Conservation (phyloP, 2,888 invertebrate species). For the Hirtodrosophila cameraria region DNA sequence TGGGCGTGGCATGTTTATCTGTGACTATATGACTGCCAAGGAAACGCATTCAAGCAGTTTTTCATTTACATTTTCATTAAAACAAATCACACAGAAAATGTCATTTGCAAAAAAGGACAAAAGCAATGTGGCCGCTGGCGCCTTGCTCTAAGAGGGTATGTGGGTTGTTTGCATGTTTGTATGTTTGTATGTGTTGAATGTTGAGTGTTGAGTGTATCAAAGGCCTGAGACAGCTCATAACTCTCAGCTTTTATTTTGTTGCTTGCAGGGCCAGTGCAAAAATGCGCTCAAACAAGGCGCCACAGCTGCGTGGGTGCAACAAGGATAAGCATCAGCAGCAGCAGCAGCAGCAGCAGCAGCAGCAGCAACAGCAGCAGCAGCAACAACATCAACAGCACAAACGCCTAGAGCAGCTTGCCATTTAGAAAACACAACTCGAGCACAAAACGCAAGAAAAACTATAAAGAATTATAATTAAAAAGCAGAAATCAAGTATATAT, state of each 20-base stretch:
- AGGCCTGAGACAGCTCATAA: conserved; percentile 68
- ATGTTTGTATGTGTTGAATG: conserved; percentile 3
- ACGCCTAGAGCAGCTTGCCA: conserved; percentile 14
- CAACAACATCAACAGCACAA: conserved; percentile 10
- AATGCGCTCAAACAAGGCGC: conserved; percentile 53
- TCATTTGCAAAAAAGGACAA: conserved; percentile 69
- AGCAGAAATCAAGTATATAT: conserved; percentile 19
- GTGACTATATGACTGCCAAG: conserved; percentile 59
- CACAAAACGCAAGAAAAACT: conserved; percentile 1
- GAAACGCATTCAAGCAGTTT: conserved; percentile 76
- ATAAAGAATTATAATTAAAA: neutral
- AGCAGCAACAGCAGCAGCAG: too few relatives aligned
- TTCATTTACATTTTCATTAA: conserved; percentile 70
- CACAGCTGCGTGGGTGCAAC: conserved; percentile 69
- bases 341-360: conserved; percentile 9
- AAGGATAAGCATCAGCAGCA: conserved; percentile 47
- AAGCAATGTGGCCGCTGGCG: conserved; percentile 62
- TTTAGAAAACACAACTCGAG: conserved; percentile 16
- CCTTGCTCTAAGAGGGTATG: neutral
- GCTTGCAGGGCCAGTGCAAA: conserved; percentile 53
- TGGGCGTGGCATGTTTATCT: conserved; percentile 64
- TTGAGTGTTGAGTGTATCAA: conserved; percentile 48
- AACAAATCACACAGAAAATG: conserved; percentile 77
- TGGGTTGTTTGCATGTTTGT: neutral
- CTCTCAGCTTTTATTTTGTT: conserved; percentile 40